Conservation (phyloP, 1,140 invertebrate species). For the Cylas formicarius region DNA sequence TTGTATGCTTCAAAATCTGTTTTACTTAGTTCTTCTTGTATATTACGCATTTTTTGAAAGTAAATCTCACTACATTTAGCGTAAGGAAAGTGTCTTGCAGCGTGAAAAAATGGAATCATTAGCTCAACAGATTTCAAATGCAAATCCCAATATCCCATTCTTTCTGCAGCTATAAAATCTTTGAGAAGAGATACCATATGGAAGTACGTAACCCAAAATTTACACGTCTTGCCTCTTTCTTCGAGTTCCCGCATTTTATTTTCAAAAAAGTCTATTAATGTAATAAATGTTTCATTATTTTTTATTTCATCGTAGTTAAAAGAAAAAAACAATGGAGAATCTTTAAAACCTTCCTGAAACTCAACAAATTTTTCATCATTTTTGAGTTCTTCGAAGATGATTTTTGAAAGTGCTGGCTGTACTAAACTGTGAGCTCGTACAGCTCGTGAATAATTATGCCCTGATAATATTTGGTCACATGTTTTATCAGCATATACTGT, state of each 20-base stretch:
- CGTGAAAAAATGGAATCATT: slow-evolving; percentile 36
- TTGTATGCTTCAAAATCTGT: neutral
- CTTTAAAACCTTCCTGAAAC: too few species aligned
- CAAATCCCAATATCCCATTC: slow-evolving; percentile 34
- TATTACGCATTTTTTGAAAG: neutral
- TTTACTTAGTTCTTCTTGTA: neutral
- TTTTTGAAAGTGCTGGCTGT: too few species aligned
- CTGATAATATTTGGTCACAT: too few species aligned
- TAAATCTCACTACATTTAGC: slow-evolving; percentile 29
- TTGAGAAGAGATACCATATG: slow-evolving; percentile 29
- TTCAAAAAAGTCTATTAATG: slow-evolving; percentile 18
- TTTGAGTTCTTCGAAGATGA: too few species aligned
- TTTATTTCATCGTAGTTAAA: neutral
- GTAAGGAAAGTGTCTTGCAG: slow-evolving; percentile 35
- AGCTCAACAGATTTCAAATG: slow-evolving; percentile 30
- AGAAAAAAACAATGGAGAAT: too few species aligned
- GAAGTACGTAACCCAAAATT: slow-evolving; percentile 38
- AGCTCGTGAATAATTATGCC: too few species aligned
- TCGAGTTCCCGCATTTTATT: slow-evolving; percentile 16
- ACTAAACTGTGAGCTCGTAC: too few species aligned
- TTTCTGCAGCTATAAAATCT: slow-evolving; percentile 34
- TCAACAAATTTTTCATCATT: too few species aligned
- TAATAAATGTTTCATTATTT: neutral
- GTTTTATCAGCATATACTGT: neutral
- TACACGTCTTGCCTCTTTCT: slow-evolving; percentile 23